These are phyloP conservation scores for Carabus problematicus DNA, from an alignment of 2,888 invertebrate species.

Conservation along the genomic window DNA sequence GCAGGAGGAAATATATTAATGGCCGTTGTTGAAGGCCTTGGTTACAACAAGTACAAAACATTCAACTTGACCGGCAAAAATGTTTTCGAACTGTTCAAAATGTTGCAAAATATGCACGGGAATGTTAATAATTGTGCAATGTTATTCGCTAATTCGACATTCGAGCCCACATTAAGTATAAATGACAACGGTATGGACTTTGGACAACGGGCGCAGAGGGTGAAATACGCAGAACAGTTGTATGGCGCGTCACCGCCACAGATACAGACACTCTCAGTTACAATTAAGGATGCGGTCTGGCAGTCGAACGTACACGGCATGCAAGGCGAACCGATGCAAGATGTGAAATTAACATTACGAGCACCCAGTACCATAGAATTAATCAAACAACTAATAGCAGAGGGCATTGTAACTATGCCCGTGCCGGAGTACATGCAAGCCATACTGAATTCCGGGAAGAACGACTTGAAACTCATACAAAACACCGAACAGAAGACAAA, in stretches of 20 bases:
- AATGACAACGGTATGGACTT: constrained; percentile 7
- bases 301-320: constrained; percentile 5
- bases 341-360: constrained; percentile 7
- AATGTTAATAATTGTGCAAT: not conserved
- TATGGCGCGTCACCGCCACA: constrained; percentile 23
- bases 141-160: not conserved
- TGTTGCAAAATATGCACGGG: constrained; percentile 17
- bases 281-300: constrained; percentile 18
- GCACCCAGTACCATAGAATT: constrained; percentile 12
- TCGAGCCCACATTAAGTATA: not conserved
- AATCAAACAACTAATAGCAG: constrained; percentile 24
- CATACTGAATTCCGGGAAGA: constrained; percentile 7
- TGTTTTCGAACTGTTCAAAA: constrained; percentile 5
- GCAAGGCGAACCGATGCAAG: constrained; percentile 14
- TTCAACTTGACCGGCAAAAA: constrained; percentile 25
- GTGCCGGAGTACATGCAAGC: constrained; percentile 25
- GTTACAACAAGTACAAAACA: constrained; percentile 9
- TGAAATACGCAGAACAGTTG: constrained; percentile 12
- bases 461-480: constrained; percentile 19
- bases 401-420: constrained; percentile 9
- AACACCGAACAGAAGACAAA: not conserved
- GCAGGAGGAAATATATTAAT: constrained; percentile 8
- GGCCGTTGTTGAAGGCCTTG: constrained; percentile 16
- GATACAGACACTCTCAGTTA: constrained; percentile 8
- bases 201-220: not conserved